These are phyloP conservation scores for Cephus sareptanus DNA, from an alignment of 2,888 invertebrate genomes.

Conservation along the genomic window DNA sequence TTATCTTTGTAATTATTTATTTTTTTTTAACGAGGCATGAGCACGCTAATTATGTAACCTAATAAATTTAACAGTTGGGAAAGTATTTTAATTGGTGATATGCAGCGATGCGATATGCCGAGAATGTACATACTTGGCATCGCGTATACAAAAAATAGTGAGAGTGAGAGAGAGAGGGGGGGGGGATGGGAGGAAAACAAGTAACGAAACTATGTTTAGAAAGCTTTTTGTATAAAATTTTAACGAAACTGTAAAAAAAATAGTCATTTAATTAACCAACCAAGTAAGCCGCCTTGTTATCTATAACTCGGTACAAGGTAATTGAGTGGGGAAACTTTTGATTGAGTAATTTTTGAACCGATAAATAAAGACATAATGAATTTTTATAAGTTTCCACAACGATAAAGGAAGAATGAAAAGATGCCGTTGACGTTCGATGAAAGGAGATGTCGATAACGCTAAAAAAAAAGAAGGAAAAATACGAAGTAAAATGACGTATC, in stretches of 20 bases:
- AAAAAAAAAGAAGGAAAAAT: background rate
- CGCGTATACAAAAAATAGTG: too few relatives aligned
- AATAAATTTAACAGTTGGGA: too few relatives aligned
- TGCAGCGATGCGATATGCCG: too few relatives aligned
- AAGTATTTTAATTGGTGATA: too few relatives aligned
- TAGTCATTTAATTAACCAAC: constrained; percentile 20
- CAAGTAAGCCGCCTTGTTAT: constrained; percentile 17
- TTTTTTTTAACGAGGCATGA: too few relatives aligned
- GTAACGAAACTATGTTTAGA: constrained; percentile 14
- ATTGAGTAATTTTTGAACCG: constrained; percentile 26
- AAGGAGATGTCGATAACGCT: background rate
- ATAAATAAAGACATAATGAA: constrained; percentile 26
- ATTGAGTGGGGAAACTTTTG: constrained; percentile 25
- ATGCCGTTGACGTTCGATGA: background rate
- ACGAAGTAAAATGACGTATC: background rate
- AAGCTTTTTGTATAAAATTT: constrained; percentile 10
- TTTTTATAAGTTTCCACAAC: constrained; percentile 10
- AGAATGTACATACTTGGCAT: too few relatives aligned
- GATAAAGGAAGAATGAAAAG: background rate
- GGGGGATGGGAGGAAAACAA: background rate
- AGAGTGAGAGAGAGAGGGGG: constrained; percentile 1
- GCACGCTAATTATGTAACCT: too few relatives aligned
- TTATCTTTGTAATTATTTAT: too few relatives aligned
- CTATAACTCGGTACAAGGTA: constrained; percentile 6
- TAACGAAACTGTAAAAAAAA: constrained; percentile 14